phyloP scores from a whole-genome alignment of 2,888 invertebrate species.

The Chironomus tentans region DNA sequence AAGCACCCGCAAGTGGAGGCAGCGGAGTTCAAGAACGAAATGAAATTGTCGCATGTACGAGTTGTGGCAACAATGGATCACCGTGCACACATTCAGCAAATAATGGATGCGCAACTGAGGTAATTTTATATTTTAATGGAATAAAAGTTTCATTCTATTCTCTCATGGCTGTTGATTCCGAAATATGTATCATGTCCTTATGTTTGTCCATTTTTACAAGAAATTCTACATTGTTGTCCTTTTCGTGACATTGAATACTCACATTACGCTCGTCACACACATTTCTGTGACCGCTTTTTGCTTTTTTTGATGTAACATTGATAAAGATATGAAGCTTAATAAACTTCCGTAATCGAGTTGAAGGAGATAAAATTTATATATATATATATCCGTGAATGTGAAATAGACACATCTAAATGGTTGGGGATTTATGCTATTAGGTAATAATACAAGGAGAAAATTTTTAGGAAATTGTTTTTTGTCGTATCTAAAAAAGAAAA shows the following conservation, averaged over 20 bases:
- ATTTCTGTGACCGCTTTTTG: not conserved
- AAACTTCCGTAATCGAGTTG: too few species aligned
- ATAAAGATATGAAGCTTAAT: too few species aligned
- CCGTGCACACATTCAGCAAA: conserved; percentile 80
- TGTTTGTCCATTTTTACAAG: not conserved
- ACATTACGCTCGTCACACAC: not conserved
- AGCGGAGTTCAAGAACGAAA: conserved; percentile 44
- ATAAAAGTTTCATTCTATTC: too few species aligned
- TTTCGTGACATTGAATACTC: not conserved
- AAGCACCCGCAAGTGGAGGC: conserved; percentile 44
- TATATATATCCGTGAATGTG: too few species aligned
- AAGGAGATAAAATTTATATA: too few species aligned
- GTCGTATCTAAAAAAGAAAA: too few species aligned
- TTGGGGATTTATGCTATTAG: too few species aligned
- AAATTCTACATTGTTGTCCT: not conserved
- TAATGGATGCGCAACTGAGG: conserved; percentile 82
- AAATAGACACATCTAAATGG: too few species aligned
- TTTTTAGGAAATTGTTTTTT: too few species aligned
- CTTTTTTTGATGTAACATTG: too few species aligned
- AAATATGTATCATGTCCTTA: too few species aligned
- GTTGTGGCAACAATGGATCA: conserved; percentile 64
- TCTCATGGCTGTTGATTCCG: not conserved
- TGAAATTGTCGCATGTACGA: conserved; percentile 76
- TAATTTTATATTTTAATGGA: conserved; percentile 39
- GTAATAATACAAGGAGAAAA: not conserved